These are phyloP conservation scores for Drosophila buzzatii DNA, from an alignment of 2,888 invertebrate species.

Conservation along the genomic window DNA sequence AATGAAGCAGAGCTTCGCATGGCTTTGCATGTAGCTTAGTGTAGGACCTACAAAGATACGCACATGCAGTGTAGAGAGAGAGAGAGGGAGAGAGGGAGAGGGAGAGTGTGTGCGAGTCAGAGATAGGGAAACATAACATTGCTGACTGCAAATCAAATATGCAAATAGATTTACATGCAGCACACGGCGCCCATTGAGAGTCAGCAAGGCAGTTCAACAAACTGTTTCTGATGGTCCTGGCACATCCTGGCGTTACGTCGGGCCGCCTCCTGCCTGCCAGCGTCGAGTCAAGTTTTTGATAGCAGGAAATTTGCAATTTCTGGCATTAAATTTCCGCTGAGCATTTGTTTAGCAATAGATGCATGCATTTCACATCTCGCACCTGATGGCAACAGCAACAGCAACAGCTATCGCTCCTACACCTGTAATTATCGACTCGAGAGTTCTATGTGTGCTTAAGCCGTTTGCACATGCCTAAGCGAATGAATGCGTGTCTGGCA, in stretches of 20 bases:
- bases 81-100: background rate
- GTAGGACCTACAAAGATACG: constrained; percentile 13
- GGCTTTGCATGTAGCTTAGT: background rate
- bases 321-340: constrained; percentile 73
- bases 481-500: constrained; percentile 32
- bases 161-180: constrained; percentile 47
- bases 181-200: constrained; percentile 17
- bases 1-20: background rate
- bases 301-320: constrained; percentile 76
- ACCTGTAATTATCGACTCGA: constrained; percentile 61
- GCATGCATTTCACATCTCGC: constrained; percentile 16
- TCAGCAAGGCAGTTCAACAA: constrained; percentile 4
- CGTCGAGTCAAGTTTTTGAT: constrained; percentile 60
- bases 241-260: constrained; percentile 12
- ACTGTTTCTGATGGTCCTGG: constrained; percentile 16
- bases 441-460: constrained; percentile 56
- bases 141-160: constrained; percentile 64
- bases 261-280: too few relatives aligned
- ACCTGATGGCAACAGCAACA: background rate
- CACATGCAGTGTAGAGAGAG: constrained; percentile 27
- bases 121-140: constrained; percentile 27
- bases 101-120: background rate
- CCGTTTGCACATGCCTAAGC: constrained; percentile 2
- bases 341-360: constrained; percentile 48
- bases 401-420: constrained; percentile 17